Evolutionary conservation across 2,888 invertebrate species (phyloP).

Genomic region (Ennomos erosarius): DNA sequence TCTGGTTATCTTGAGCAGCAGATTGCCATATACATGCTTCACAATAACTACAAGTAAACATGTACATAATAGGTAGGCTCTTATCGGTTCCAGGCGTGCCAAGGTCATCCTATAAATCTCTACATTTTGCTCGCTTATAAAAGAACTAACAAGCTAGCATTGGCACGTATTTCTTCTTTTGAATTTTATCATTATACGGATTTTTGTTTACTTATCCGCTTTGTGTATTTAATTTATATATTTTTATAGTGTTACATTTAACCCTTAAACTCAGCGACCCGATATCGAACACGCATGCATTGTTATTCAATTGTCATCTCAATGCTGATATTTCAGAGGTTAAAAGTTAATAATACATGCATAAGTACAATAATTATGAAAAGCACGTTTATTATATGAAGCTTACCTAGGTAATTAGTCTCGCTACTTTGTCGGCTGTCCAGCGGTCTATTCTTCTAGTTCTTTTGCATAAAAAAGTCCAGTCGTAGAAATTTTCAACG

Average conservation of each 20-base stretch:
- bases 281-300: too few relatives aligned
- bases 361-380: too few relatives aligned
- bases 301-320: too few relatives aligned
- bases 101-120: neutral
- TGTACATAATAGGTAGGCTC: neutral
- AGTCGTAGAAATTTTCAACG: slow-evolving; percentile 1
- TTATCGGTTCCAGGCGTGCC: neutral
- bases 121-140: slow-evolving; percentile 1
- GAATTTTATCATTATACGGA: too few relatives aligned
- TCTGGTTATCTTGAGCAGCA: slow-evolving; percentile 68
- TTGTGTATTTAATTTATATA: too few relatives aligned
- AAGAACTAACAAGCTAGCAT: neutral
- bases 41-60: neutral
- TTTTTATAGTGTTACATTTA: too few relatives aligned
- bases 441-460: slow-evolving; percentile 1
- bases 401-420: slow-evolving; percentile 1
- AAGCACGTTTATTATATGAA: neutral
- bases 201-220: too few relatives aligned
- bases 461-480: slow-evolving; percentile 3
- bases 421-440: slow-evolving; percentile 14
- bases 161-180: neutral
- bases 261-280: too few relatives aligned
- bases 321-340: too few relatives aligned
- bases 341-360: too few relatives aligned
- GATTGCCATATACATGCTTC: neutral